phyloP scores from a whole-genome alignment of 2,888 invertebrate genomes.

The Eupithecia subumbrata region DNA sequence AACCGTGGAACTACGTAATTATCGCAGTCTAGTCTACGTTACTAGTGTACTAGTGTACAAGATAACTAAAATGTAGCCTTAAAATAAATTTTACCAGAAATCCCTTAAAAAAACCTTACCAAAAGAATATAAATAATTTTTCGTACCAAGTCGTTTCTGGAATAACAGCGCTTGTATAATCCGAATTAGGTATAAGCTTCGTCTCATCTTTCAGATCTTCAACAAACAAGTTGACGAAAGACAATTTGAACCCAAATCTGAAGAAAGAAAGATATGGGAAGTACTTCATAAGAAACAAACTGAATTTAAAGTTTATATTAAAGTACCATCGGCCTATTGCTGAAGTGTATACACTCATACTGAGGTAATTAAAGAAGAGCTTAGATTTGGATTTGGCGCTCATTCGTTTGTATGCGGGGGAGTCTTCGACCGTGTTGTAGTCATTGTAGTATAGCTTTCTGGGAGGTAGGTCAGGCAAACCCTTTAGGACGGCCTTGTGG shows the following conservation, averaged over 20 bases:
- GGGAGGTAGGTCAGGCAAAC: slow-evolving; percentile 54
- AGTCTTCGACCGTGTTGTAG: slow-evolving; percentile 69
- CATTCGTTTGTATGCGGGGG: slow-evolving; percentile 73
- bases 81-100: background rate
- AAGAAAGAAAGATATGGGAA: slow-evolving; percentile 88
- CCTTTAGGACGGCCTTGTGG: slow-evolving; percentile 57
- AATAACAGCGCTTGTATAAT: slow-evolving; percentile 54
- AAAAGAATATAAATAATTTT: slow-evolving; percentile 54
- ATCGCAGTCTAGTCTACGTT: background rate
- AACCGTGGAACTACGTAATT: background rate
- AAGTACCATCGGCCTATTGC: slow-evolving; percentile 84
- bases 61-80: background rate
- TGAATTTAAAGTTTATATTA: slow-evolving; percentile 84
- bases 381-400: slow-evolving; percentile 59
- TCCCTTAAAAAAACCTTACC: slow-evolving; percentile 43
- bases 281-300: slow-evolving; percentile 85
- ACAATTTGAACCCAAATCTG: slow-evolving; percentile 85
- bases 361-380: slow-evolving; percentile 51
- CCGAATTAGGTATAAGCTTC: slow-evolving; percentile 63
- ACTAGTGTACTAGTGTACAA: too few relatives aligned
- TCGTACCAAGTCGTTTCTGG: slow-evolving; percentile 60
- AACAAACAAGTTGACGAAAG: slow-evolving; percentile 84
- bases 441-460: slow-evolving; percentile 70
- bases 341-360: slow-evolving; percentile 66
- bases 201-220: slow-evolving; percentile 69